Percentiles rank a stretch among this genome's conserved stretches.
Evolutionary conservation across 2,113 vertebrate species (phyloP).

Genomic region (Sitta europaea): DNA sequence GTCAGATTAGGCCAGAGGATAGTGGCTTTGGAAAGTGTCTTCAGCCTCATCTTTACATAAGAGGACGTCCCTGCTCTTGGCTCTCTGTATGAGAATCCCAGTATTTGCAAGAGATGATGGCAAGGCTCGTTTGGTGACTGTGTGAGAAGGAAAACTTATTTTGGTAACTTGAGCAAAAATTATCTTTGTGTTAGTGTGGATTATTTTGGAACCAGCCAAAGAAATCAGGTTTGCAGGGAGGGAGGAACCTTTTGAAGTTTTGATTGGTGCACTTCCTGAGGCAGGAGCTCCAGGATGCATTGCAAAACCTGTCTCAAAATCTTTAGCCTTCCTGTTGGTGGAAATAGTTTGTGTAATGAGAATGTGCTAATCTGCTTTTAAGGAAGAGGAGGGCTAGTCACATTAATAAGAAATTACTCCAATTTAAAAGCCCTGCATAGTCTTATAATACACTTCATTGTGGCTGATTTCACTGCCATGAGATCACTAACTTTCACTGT

Average conservation of each 20-base stretch:
- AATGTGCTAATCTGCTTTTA: background rate
- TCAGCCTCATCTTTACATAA: background rate
- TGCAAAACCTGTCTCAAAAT: background rate
- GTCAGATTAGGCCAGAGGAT: background rate
- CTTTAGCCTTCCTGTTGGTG: background rate
- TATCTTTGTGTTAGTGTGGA: background rate
- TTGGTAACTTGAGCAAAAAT: background rate
- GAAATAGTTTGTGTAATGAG: background rate
- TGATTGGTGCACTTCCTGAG: background rate
- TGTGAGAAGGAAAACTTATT: background rate
- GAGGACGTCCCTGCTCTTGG: background rate
- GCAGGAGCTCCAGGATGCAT: background rate
- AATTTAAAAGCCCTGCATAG: background rate
- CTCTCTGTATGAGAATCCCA: background rate
- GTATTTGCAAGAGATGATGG: background rate
- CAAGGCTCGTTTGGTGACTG: background rate
- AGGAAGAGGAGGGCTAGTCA: background rate
- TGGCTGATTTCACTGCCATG: background rate
- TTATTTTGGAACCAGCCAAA: background rate
- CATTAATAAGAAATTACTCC: fast-evolving
- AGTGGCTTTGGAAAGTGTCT: background rate
- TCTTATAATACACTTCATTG: background rate
- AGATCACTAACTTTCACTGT: background rate
- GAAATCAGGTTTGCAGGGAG: background rate
- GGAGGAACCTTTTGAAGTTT: background rate